Evolutionary conservation across 2,113 vertebrate genomes (phyloP), one percentile per base, ranked within the genome.

Genomic region (Clarias batrachus): DNA sequence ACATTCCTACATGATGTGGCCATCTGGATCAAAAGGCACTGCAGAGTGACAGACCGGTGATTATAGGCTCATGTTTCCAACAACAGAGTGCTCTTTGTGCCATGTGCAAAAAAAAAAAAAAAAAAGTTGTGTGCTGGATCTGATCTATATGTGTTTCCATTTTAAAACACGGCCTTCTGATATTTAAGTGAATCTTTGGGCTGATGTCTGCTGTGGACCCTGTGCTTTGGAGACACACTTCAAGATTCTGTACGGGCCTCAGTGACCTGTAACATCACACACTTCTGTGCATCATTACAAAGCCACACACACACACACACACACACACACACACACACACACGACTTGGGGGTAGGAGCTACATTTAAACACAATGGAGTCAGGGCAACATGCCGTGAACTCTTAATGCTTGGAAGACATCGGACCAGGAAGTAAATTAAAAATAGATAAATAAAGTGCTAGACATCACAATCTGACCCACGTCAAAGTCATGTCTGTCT

Each of bases 21-120:
- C 21, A 71, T 85, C 76, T 25, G 48, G 80, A 89, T 87, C 81
- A 87, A 86, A 87, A 83, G 62, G 73, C 71, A 37, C 65, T 74
- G 68, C 62, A 59, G 57, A 84, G 71, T 65, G 41, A 87, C 70
- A 59, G 65, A 82, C 37, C 77, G 63, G 79, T 86, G 78, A 89
- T 88, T 85, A 88, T 79, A 81, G 81, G 65, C 74, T 86, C 23
- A 62, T 21, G 87, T 88, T 90, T 87, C 91, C 56, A 57, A 87
- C 54, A 85, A 86, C 86, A 87, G 85, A 81, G 81, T 68, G 27
- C 57, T 76, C 82, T 87, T 33, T 84, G 85, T 81, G 78, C 60
- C 87, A 73, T 82, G 82, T 56, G 77, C 71, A 68, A 48, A 48
- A 48, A 48, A 48, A 48, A 48, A 8, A 48, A 48, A 48, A 48